Percentiles rank a stretch among this genome's conserved stretches.
These are phyloP conservation scores for Elysia chlorotica DNA, from an alignment of 1,140 invertebrate genomes.

Conservation along the genomic window DNA sequence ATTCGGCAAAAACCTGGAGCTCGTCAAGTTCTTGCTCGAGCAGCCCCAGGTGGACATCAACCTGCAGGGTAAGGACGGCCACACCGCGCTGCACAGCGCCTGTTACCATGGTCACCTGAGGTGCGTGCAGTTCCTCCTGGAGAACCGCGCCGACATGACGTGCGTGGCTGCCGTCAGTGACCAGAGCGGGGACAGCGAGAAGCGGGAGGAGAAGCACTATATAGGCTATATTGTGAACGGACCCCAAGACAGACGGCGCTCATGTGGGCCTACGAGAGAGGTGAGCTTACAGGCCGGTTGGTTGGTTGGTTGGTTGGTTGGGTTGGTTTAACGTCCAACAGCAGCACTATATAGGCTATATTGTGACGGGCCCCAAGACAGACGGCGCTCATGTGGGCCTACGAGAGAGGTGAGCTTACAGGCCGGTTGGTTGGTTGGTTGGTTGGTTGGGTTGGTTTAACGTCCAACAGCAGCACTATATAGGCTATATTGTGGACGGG, in stretches of 20 bases:
- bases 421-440: too few species aligned
- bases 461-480: too few species aligned
- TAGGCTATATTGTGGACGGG: too few species aligned
- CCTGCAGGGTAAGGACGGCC: constrained; percentile 64
- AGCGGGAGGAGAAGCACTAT: constrained; percentile 61
- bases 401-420: too few species aligned
- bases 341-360: too few species aligned
- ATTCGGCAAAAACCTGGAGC: constrained; percentile 61
- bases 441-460: too few species aligned
- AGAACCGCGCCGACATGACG: constrained; percentile 65
- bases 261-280: constrained; percentile 66
- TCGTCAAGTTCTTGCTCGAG: constrained; percentile 63
- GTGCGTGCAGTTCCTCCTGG: constrained; percentile 64
- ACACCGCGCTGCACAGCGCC: constrained; percentile 65
- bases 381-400: too few species aligned
- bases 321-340: too few species aligned
- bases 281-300: too few species aligned
- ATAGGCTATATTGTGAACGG: too few species aligned
- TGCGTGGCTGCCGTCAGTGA: constrained; percentile 58
- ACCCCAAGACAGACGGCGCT: constrained; percentile 65
- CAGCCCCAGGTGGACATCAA: constrained; percentile 63
- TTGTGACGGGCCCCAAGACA: too few species aligned
- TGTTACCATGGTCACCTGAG: constrained; percentile 65
- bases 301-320: too few species aligned
- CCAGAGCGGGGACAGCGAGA: constrained; percentile 52